Percentiles rank a stretch among this genome's conserved stretches.
These are phyloP conservation scores for Strix uralensis DNA, from an alignment of 2,113 vertebrate genomes.

Conservation along the genomic window DNA sequence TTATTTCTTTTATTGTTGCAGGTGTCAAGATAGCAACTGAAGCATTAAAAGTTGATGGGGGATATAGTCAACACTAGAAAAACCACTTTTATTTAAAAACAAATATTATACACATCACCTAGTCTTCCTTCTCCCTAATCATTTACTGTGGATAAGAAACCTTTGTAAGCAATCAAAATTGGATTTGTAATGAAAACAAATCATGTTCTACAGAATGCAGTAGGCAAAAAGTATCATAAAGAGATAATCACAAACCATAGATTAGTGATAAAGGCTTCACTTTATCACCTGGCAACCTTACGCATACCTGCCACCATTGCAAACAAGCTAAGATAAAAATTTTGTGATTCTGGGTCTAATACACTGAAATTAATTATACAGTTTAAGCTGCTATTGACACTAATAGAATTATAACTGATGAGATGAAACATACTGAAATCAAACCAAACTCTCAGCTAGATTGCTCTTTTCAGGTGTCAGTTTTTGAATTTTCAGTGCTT, in stretches of 20 bases:
- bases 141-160: not conserved
- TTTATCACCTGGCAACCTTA: not conserved
- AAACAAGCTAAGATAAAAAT: not conserved
- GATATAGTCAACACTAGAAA: not conserved
- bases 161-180: conserved; percentile 10
- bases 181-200: not conserved
- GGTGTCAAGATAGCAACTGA: not conserved
- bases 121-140: not conserved
- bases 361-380: not conserved
- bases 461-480: not conserved
- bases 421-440: not conserved
- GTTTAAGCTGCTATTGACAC: not conserved
- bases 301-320: not conserved
- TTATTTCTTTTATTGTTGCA: not conserved
- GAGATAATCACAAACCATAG: not conserved
- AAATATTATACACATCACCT: not conserved
- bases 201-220: not conserved
- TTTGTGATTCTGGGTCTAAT: not conserved
- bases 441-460: not conserved
- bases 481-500: not conserved
- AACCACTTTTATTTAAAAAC: not conserved
- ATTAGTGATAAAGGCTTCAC: not conserved
- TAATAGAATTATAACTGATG: not conserved
- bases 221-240: not conserved
- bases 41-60: not conserved